Conservation (phyloP, 2,888 invertebrate species). For the Drosophila melanosoma region DNA sequence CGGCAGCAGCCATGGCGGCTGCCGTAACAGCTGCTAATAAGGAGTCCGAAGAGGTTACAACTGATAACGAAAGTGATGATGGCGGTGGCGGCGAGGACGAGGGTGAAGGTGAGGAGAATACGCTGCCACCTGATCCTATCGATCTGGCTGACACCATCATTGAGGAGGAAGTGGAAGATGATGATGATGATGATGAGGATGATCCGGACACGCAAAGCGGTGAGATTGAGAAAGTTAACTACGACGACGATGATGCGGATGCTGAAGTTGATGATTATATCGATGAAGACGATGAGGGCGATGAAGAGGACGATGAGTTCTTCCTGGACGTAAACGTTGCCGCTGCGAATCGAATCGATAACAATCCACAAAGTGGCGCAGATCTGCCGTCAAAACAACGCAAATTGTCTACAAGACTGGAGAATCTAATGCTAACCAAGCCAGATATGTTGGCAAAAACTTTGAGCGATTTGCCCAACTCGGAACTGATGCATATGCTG, state of each 20-base stretch:
- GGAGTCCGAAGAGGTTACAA: constrained; percentile 46
- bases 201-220: constrained; percentile 79
- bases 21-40: constrained; percentile 68
- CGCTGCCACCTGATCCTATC: constrained; percentile 69
- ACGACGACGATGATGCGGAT: constrained; percentile 65
- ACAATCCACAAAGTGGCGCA: constrained; percentile 51
- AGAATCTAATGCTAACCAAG: constrained; percentile 82
- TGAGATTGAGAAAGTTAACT: constrained; percentile 74
- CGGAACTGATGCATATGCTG: constrained; percentile 83
- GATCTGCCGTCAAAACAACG: constrained; percentile 73
- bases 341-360: constrained; percentile 53
- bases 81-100: constrained; percentile 45
- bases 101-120: constrained; percentile 69
- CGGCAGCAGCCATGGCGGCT: constrained; percentile 81
- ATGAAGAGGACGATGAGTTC: constrained; percentile 73
- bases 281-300: constrained; percentile 78
- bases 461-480: constrained; percentile 81
- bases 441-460: constrained; percentile 83
- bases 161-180: constrained; percentile 71
- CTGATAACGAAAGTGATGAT: constrained; percentile 58
- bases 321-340: constrained; percentile 70
- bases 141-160: constrained; percentile 63
- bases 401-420: constrained; percentile 80
- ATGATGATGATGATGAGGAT: constrained; percentile 70
- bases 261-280: constrained; percentile 78